Conservation (phyloP, 2,113 vertebrate genomes). For the Echinops telfairi region DNA sequence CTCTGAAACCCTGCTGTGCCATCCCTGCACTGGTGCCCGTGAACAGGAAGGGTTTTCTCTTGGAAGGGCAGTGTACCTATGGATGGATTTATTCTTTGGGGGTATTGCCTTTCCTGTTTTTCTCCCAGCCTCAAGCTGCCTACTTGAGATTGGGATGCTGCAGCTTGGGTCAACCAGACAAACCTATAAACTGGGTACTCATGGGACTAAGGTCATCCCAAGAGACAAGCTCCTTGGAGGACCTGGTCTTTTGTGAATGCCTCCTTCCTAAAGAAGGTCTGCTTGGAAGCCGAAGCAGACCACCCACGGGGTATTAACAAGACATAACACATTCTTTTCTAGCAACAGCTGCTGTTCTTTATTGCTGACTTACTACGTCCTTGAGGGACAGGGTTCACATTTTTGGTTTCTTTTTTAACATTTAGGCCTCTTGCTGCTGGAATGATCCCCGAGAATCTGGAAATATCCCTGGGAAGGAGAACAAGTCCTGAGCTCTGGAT, state of each 20-base stretch:
- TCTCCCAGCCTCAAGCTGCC: not conserved
- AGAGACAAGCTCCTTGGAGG: not conserved
- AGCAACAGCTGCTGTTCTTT: conserved; percentile 6
- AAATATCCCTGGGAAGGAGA: not conserved
- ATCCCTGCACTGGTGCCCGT: not conserved
- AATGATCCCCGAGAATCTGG: not conserved
- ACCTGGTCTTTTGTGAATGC: not conserved
- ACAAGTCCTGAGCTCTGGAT: not conserved
- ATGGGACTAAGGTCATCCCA: not conserved
- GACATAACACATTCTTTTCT: conserved; percentile 13
- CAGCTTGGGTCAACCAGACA: not conserved
- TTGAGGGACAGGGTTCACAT: not conserved
- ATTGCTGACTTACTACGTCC: conserved; percentile 29
- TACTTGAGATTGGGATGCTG: not conserved
- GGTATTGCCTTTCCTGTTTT: not conserved
- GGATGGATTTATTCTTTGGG: not conserved
- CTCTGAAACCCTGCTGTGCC: not conserved
- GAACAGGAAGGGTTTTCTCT: not conserved
- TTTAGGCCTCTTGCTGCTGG: not conserved
- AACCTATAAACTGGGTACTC: not conserved
- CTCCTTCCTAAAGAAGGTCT: too few species aligned
- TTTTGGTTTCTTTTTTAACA: not conserved
- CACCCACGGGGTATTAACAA: not conserved
- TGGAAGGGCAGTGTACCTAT: not conserved
- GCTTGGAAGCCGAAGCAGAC: not conserved